Conservation (phyloP, 2,888 invertebrate species). For the Athalia rosae region DNA sequence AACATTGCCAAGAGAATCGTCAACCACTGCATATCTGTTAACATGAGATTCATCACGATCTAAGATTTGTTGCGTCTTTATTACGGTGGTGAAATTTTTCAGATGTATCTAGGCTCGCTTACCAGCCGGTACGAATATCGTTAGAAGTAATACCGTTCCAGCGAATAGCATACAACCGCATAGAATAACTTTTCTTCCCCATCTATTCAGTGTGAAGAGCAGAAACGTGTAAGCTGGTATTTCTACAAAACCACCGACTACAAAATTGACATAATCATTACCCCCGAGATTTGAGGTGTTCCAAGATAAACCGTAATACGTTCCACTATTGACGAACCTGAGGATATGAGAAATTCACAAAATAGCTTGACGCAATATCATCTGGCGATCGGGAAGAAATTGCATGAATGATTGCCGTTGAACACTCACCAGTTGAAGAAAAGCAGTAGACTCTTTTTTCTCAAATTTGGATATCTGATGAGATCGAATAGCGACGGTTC, state of each 20-base stretch:
- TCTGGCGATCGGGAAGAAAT: not conserved
- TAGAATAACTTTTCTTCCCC: slow-evolving; percentile 82
- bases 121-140: slow-evolving; percentile 78
- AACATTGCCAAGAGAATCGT: slow-evolving; percentile 80
- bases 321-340: slow-evolving; percentile 84
- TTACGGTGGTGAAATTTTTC: not conserved
- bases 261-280: slow-evolving; percentile 83
- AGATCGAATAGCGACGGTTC: slow-evolving; percentile 78
- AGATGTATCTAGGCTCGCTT: slow-evolving; percentile 54
- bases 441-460: slow-evolving; percentile 80
- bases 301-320: slow-evolving; percentile 87
- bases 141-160: slow-evolving; percentile 78
- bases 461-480: slow-evolving; percentile 79
- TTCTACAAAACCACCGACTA: slow-evolving; percentile 85
- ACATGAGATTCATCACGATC: slow-evolving; percentile 20
- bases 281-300: slow-evolving; percentile 83
- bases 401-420: not conserved
- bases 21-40: slow-evolving; percentile 76
- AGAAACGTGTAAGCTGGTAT: slow-evolving; percentile 83
- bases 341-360: slow-evolving; percentile 20
- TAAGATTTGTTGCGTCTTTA: not conserved
- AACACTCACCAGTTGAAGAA: slow-evolving; percentile 82
- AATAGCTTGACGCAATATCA: not conserved
- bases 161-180: slow-evolving; percentile 82
- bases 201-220: slow-evolving; percentile 80